Conservation (phyloP, 2,888 invertebrate genomes). For the Oscheius sp. region DNA sequence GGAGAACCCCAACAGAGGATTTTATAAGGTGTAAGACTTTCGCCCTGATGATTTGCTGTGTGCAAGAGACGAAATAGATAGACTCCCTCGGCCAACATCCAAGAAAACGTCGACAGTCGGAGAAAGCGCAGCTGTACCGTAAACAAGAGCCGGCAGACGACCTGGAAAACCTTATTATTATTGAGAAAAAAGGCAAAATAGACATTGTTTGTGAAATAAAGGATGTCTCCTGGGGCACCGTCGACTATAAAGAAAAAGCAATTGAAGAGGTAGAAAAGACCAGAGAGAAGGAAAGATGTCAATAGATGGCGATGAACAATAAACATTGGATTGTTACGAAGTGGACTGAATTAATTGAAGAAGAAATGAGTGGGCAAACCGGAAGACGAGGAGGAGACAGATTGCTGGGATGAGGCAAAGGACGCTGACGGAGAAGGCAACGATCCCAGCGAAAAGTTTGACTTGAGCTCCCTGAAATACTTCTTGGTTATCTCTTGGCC, state of each 20-base stretch:
- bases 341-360: conserved; percentile 49
- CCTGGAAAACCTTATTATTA: conserved; percentile 40
- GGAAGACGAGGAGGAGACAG: conserved; percentile 52
- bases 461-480: conserved; percentile 50
- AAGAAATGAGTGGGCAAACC: not conserved
- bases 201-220: conserved; percentile 64
- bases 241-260: conserved; percentile 61
- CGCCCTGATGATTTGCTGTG: conserved; percentile 74
- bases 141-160: conserved; percentile 66
- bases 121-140: conserved; percentile 73
- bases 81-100: conserved; percentile 76
- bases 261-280: conserved; percentile 65
- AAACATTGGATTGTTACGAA: conserved; percentile 66
- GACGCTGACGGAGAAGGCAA: conserved; percentile 63
- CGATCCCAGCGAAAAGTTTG: conserved; percentile 56
- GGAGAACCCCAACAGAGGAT: conserved; percentile 76
- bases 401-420: conserved; percentile 67
- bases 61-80: conserved; percentile 76
- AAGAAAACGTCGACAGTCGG: conserved; percentile 76
- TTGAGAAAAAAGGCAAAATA: conserved; percentile 13
- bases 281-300: conserved; percentile 65
- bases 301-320: conserved; percentile 68
- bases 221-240: conserved; percentile 54
- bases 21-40: conserved; percentile 74
- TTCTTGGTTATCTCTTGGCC: not conserved